Percentiles rank a stretch among this genome's conserved stretches.
Evolutionary conservation across 2,888 invertebrate species (phyloP).

Genomic region (Epistrophe grossulariae): DNA sequence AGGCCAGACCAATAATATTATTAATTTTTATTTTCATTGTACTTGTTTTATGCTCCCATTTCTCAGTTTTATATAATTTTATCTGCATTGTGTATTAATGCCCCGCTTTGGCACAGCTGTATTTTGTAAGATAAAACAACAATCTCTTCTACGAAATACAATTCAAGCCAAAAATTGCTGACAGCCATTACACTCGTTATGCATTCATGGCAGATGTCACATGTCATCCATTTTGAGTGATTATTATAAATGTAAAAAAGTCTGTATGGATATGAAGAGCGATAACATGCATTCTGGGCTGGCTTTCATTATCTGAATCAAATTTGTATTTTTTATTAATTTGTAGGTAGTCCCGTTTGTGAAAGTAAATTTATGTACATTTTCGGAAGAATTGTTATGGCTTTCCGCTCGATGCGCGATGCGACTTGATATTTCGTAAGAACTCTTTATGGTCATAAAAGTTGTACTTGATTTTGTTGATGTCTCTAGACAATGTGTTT

Average conservation of each 20-base stretch:
- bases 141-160: slow-evolving; percentile 22
- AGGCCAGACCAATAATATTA: slow-evolving; percentile 8
- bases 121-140: background rate
- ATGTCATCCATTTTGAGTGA: slow-evolving; percentile 57
- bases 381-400: slow-evolving; percentile 20
- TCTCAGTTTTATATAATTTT: slow-evolving; percentile 21
- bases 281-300: background rate
- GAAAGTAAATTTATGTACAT: slow-evolving; percentile 39
- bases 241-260: slow-evolving; percentile 24
- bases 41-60: slow-evolving; percentile 40
- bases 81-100: slow-evolving; percentile 23
- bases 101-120: slow-evolving; percentile 8
- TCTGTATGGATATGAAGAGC: slow-evolving; percentile 4
- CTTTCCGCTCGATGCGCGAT: background rate
- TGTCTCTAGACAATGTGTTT: slow-evolving; percentile 7
- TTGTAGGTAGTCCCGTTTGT: background rate
- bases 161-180: slow-evolving; percentile 31
- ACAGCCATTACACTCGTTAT: slow-evolving; percentile 33
- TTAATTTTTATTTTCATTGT: slow-evolving; percentile 27
- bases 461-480: slow-evolving; percentile 55
- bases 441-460: slow-evolving; percentile 62
- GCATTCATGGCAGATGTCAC: slow-evolving; percentile 49
- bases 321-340: slow-evolving; percentile 10
- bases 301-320: slow-evolving; percentile 6
- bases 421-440: slow-evolving; percentile 26